These are phyloP conservation scores for Xiphorhynchus erythropygius DNA, from an alignment of 2,797 vertebrate species.

Conservation along the genomic window DNA sequence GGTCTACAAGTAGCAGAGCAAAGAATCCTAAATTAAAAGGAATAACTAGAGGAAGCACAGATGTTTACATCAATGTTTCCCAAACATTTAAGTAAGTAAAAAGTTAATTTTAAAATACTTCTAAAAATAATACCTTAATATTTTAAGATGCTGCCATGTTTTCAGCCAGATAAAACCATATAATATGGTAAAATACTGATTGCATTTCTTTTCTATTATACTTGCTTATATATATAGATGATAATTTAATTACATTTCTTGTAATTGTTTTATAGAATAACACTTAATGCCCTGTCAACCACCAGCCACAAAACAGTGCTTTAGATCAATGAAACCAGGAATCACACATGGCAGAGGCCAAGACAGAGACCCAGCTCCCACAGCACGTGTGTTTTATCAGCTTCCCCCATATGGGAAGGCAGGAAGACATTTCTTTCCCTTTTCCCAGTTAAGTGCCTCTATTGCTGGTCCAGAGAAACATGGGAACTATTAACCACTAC, in stretches of 20 bases:
- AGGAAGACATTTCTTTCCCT: neutral
- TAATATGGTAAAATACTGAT: neutral
- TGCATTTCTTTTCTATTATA: neutral
- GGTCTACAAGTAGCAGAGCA: neutral
- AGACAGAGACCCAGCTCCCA: neutral
- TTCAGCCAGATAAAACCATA: neutral
- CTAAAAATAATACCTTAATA: neutral
- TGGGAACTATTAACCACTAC: neutral
- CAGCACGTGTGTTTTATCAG: neutral
- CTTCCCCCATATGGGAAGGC: neutral
- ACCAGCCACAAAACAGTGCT: neutral
- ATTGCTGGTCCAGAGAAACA: neutral
- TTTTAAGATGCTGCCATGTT: neutral
- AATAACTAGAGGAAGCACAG: neutral
- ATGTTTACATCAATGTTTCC: neutral
- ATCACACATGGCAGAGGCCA: neutral
- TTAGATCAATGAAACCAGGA: neutral
- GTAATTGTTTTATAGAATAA: slow-evolving; percentile 1
- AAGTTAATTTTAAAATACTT: neutral
- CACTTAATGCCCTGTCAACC: neutral
- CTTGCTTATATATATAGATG: neutral
- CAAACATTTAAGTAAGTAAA: neutral
- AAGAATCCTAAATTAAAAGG: neutral
- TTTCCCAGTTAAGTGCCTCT: neutral
- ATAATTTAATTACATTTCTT: neutral